A percentile compares a stretch with the other conserved stretches of the same genome.
These are phyloP conservation scores for Rhinoderma darwinii DNA, from an alignment of 2,113 vertebrate species.

Conservation along the genomic window DNA sequence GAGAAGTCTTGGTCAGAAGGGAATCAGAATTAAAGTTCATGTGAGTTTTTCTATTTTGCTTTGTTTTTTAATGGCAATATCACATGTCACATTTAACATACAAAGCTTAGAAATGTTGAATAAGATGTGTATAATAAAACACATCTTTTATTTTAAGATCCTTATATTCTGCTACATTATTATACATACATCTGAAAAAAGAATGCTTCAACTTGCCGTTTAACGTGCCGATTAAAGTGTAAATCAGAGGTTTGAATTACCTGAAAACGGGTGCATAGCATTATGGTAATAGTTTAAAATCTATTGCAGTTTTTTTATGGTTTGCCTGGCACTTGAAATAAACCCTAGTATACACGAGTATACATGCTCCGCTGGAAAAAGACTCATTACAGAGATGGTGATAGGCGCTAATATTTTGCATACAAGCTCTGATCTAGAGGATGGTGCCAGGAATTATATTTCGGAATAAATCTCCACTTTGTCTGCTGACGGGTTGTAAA, in stretches of 20 bases:
- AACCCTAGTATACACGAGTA: neutral
- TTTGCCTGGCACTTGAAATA: neutral
- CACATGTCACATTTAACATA: neutral
- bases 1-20: constrained; percentile 93
- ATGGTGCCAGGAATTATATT: neutral
- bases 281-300: neutral
- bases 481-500: no score
- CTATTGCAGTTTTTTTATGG: neutral
- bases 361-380: neutral
- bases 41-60: constrained; percentile 83
- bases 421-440: neutral
- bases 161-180: neutral
- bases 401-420: neutral
- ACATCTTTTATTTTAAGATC: neutral
- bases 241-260: no score
- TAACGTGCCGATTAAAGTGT: no score
- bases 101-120: neutral
- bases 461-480: neutral
- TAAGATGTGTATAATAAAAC: neutral
- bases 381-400: neutral
- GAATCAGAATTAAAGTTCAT: constrained; percentile 99
- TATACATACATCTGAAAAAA: no score
- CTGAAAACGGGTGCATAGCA: no score
- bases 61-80: neutral
- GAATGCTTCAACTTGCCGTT: no score